Evolutionary conservation across 2,888 invertebrate species (phyloP), one percentile per base, ranked within the genome.

Genomic region (Monoplex corrugatus): DNA sequence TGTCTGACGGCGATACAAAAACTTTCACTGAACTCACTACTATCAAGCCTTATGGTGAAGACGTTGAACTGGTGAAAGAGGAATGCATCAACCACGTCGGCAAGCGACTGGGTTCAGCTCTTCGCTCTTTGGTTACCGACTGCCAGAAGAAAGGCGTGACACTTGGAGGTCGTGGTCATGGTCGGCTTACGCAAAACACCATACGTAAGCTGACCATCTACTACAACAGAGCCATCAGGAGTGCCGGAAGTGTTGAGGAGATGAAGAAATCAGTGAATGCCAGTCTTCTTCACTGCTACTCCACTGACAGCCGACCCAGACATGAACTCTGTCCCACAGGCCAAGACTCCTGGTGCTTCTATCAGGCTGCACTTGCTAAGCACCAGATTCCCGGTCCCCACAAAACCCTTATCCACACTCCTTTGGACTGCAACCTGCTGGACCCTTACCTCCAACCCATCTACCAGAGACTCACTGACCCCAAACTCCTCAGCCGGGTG

Each of bases 51-150:
- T 89, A 87, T 87, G 89, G 89, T 16, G 43, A 45, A 23, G 83
- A 44, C 28, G 38, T 68, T 32, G 19, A 68, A 10, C 83, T 89
- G 35, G 57, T 45, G 23, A 89, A 89, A 32, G 83, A 89, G 43
- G 89, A 89, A 5, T 87, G 89, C 50, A 40, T 89, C 0, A 87
- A 89, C 40, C 89, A 89, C 87, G 87, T 89, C 19, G 40, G 82
- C 32, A 89, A 87, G 83, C 38, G 68, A 8, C n/a, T 89, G 35
- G 89, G 89, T 19, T 57, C 89, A 82, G 87, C 89, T 13, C 57
- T 89, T 50, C 19, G 89, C 16, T 87, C 80, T 35, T 68, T 87
- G 19, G 89, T 87, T 8, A 28, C 80, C 1, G 87, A 87, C 86
- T 86, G 86, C 72, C 16, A 44, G 35, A 86, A 85, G 32, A 75